Evolutionary conservation across 2,797 vertebrate species (phyloP), one percentile per base, ranked within the genome.

Genomic region (Heliangelus exortis): DNA sequence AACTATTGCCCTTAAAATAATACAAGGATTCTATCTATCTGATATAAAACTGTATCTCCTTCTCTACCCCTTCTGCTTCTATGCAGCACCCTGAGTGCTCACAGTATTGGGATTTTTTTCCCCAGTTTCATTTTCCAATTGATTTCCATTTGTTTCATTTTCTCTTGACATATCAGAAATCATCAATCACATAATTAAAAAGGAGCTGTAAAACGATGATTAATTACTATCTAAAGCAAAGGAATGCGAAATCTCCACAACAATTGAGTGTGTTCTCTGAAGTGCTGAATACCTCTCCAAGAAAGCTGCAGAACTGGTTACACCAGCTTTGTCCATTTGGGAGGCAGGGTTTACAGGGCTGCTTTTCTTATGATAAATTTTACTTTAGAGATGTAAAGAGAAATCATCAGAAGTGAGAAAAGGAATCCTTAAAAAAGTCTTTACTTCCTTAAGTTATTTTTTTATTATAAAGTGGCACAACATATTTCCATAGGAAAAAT

Each of bases 111-210:
- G 6, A 0, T 0, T 7, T 50, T 85, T 85, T 66, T 89, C 77
- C 18, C 48, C 54, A 65, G 36, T 67, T 72, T 83, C 58, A 59
- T 86, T 93, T 93, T 83, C 54, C 58, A 77, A 68, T 22, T 92
- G 87, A 83, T 94, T 94, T 87, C 72, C 65, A 89, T 91, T 94
- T 90, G 34, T 89, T 94, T 95, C 16, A 85, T 95, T 92, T 89
- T 94, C 68, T 89, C 90, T 89, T 94, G 89, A 92, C 28, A 26
- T 55, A 95, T 92, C 81, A 93, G 84, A 92, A 95, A 90, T 90
- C 79, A 95, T 94, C 94, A 93, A 94, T 95, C 87, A 86, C 33
- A 25, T 91, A 72, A 95, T 93, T 95, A 86, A 92, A 95, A 94
- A 83, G 51, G 58, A 95, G 5, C n/a, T 86, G 54, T 51, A 91